These are phyloP conservation scores for Diplodus puntazzo DNA, from an alignment of 2,797 vertebrate species.

Conservation along the genomic window DNA sequence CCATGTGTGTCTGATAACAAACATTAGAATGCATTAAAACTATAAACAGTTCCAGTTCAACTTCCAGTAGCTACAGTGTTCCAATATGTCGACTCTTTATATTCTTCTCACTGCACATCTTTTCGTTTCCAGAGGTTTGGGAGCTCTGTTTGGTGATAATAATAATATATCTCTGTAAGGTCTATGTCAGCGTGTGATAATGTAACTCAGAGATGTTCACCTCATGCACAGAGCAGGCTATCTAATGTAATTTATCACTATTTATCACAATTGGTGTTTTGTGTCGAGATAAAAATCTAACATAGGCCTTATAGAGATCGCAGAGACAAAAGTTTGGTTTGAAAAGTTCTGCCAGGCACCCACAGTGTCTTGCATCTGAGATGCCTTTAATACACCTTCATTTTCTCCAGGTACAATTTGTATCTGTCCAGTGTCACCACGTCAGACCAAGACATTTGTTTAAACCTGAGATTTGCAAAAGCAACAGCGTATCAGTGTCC, in stretches of 20 bases:
- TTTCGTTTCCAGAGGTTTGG: slow-evolving; percentile 13
- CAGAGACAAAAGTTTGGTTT: slow-evolving; percentile 17
- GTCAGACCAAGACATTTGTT: slow-evolving; percentile 22
- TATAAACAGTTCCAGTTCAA: not conserved
- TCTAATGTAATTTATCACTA: slow-evolving; percentile 38
- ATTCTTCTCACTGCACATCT: slow-evolving; percentile 7
- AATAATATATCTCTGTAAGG: slow-evolving; percentile 19
- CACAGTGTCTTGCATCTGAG: slow-evolving; percentile 72
- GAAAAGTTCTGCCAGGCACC: slow-evolving; percentile 52
- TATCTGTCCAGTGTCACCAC: slow-evolving; percentile 2
- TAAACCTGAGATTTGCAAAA: slow-evolving; percentile 18
- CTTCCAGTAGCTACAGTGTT: slow-evolving; percentile 3
- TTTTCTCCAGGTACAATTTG: slow-evolving; percentile 20
- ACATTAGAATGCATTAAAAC: slow-evolving; percentile 31
- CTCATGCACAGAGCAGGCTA: slow-evolving; percentile 38
- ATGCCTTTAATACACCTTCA: slow-evolving; percentile 62
- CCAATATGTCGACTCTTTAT: slow-evolving; percentile 2
- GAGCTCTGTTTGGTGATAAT: not conserved
- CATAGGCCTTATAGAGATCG: slow-evolving; percentile 43
- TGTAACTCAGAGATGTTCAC: slow-evolving; percentile 34
- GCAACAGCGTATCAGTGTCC: slow-evolving; percentile 7
- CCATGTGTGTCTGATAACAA: slow-evolving; percentile 1
- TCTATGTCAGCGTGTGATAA: slow-evolving; percentile 41
- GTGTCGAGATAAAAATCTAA: slow-evolving; percentile 42
- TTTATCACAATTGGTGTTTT: slow-evolving; percentile 42